These are phyloP conservation scores for Idris sp. DNA, from an alignment of 1,140 invertebrate genomes.

Conservation along the genomic window DNA sequence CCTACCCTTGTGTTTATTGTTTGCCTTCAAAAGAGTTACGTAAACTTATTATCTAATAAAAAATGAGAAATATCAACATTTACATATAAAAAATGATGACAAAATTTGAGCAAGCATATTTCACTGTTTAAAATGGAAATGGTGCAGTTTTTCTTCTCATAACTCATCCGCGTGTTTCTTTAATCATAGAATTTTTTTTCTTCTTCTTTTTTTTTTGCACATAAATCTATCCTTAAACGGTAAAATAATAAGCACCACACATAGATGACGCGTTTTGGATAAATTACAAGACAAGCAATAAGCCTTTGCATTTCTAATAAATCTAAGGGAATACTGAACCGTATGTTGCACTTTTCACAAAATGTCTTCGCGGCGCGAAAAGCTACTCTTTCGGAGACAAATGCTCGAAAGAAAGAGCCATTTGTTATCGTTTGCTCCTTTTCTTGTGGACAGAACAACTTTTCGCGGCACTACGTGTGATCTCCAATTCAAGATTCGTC, in stretches of 20 bases:
- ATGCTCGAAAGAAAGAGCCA: slow-evolving; percentile 39
- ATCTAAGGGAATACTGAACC: slow-evolving; percentile 31
- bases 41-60: too few species aligned
- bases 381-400: slow-evolving; percentile 25
- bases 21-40: too few species aligned
- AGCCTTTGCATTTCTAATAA: slow-evolving; percentile 36
- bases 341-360: too few species aligned
- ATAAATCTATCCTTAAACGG: slow-evolving; percentile 27
- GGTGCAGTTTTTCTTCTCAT: not conserved
- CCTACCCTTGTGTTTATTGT: too few species aligned
- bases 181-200: slow-evolving; percentile 13
- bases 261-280: too few species aligned
- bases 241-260: slow-evolving; percentile 25
- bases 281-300: slow-evolving; percentile 13
- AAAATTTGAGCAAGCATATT: slow-evolving; percentile 14
- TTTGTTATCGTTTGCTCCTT: slow-evolving; percentile 53
- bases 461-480: slow-evolving; percentile 36
- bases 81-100: not conserved
- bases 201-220: too few species aligned
- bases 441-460: slow-evolving; percentile 39
- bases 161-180: slow-evolving; percentile 10
- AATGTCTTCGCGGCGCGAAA: too few species aligned
- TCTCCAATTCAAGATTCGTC: slow-evolving; percentile 38
- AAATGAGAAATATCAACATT: too few species aligned
- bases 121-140: slow-evolving; percentile 21